Evolutionary conservation across 2,888 invertebrate species (phyloP).

Genomic region (Amphiduros pacificus): DNA sequence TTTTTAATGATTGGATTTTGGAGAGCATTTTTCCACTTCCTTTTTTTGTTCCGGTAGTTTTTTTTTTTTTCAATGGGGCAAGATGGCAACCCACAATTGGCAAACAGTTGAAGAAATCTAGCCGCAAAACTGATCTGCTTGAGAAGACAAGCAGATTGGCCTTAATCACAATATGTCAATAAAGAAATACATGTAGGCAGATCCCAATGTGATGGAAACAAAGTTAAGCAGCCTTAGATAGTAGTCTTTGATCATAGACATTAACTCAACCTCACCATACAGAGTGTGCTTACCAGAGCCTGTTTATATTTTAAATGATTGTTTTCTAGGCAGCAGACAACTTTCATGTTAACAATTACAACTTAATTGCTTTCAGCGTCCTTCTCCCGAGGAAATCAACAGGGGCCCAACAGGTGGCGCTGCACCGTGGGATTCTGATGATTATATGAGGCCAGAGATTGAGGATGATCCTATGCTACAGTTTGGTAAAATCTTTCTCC

Average conservation of each 20-base stretch:
- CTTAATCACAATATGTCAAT: too few species aligned
- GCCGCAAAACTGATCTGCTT: too few species aligned
- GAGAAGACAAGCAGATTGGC: too few species aligned
- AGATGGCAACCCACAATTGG: background rate
- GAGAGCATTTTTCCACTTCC: too few species aligned
- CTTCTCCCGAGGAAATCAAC: background rate
- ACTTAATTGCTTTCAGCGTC: conserved; percentile 1
- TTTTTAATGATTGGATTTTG: too few species aligned
- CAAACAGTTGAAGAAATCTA: too few species aligned
- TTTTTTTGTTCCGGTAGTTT: background rate
- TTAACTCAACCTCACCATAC: too few species aligned
- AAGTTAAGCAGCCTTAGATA: too few species aligned
- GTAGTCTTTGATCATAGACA: too few species aligned
- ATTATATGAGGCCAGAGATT: conserved; percentile 27
- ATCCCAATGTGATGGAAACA: too few species aligned
- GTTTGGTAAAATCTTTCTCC: conserved; percentile 21
- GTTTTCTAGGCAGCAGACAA: background rate
- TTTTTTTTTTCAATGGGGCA: background rate
- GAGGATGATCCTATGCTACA: conserved; percentile 32
- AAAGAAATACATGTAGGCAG: too few species aligned
- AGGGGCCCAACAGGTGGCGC: background rate
- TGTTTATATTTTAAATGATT: background rate
- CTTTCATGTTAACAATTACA: background rate
- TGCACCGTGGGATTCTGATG: conserved; percentile 26
- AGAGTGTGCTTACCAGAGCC: too few species aligned